These are phyloP conservation scores for Anguilla anguilla DNA, from an alignment of 2,797 vertebrate species.

Conservation along the genomic window DNA sequence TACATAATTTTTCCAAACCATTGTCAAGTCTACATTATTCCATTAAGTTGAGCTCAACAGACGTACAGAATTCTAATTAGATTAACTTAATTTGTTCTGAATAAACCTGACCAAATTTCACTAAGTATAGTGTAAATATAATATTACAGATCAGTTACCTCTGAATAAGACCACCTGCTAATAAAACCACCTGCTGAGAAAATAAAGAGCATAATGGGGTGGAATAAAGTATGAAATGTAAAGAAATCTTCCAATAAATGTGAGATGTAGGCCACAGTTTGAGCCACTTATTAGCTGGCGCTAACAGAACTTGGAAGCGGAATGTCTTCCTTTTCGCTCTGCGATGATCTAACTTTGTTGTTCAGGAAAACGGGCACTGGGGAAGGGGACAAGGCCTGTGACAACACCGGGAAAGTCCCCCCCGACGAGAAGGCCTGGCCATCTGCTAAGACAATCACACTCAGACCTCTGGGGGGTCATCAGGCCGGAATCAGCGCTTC, in stretches of 20 bases:
- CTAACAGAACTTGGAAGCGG: not conserved
- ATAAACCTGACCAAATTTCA: no score
- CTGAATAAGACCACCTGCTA: no score
- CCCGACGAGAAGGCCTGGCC: not conserved
- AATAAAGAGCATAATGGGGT: not conserved
- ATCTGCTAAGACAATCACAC: constrained; percentile 31
- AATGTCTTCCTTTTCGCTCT: not conserved
- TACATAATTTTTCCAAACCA: no score
- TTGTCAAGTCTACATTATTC: no score
- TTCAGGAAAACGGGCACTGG: constrained; percentile 11
- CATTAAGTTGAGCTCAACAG: no score
- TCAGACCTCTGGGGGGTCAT: constrained; percentile 2
- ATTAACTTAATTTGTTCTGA: no score
- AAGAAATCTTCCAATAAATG: not conserved
- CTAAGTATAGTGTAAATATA: not conserved
- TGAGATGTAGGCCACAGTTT: not conserved
- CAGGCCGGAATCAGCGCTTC: constrained; percentile 8
- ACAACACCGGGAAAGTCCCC: constrained; percentile 30
- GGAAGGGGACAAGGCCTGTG: constrained; percentile 19
- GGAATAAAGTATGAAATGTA: not conserved
- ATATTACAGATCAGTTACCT: no score
- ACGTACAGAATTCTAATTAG: no score
- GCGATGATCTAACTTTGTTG: constrained; percentile 17
- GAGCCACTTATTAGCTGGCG: not conserved
- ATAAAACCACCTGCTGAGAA: not conserved